phyloP scores from a whole-genome alignment of 2,797 vertebrate species.

The Florisuga fusca region DNA sequence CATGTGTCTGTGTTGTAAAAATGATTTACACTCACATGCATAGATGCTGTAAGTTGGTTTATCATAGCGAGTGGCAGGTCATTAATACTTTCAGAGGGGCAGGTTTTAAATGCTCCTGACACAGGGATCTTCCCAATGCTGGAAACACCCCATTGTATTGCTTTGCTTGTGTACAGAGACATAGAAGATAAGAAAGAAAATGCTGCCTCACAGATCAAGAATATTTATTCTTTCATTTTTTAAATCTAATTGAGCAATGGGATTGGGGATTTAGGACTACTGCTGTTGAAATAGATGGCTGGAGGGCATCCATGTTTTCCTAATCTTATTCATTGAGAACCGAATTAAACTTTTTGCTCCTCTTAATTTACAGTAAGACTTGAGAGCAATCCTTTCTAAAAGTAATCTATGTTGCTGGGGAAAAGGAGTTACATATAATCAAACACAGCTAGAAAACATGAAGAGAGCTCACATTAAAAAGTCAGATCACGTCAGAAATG shows the following conservation, averaged over 20 bases:
- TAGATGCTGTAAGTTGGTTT: background rate
- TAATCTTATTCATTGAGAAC: background rate
- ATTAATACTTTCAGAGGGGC: background rate
- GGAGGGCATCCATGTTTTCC: background rate
- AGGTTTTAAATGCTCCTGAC: background rate
- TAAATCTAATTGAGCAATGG: background rate
- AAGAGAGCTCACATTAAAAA: background rate
- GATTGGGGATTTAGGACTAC: background rate
- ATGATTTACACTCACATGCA: background rate
- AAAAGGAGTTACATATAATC: background rate
- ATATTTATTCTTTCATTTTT: background rate
- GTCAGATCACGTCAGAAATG: background rate
- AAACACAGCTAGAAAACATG: background rate
- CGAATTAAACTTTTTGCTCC: background rate
- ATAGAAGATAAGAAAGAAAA: background rate
- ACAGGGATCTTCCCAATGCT: background rate
- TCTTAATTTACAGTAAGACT: background rate
- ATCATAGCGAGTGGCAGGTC: background rate
- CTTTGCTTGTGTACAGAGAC: background rate
- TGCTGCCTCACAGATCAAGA: background rate
- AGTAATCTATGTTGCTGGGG: background rate
- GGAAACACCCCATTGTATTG: background rate
- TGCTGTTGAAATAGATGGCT: constrained; percentile 18
- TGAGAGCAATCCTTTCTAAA: background rate
- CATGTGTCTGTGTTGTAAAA: background rate